These are phyloP conservation scores for Dicyrtoma fusca DNA, from an alignment of 2,888 invertebrate genomes.

Conservation along the genomic window DNA sequence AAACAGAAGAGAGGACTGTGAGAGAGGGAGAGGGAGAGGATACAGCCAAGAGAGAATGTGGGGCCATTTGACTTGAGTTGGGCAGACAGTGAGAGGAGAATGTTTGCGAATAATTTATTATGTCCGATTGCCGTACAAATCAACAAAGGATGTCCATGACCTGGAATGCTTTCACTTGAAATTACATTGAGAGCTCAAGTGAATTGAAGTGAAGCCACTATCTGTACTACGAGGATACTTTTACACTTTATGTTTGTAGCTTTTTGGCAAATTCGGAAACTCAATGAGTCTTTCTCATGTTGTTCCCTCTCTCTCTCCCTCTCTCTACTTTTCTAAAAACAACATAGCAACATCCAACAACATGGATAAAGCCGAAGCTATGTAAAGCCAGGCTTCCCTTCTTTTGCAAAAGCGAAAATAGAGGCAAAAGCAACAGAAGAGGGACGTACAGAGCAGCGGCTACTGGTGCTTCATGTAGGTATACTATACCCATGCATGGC, in stretches of 20 bases:
- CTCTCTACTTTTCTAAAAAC: too few relatives aligned
- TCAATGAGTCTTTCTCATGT: slow-evolving; percentile 1
- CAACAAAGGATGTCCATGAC: slow-evolving; percentile 35
- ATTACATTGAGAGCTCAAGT: slow-evolving; percentile 36
- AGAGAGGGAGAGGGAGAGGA: slow-evolving; percentile 11
- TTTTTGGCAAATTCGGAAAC: neutral
- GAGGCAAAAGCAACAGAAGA: too few relatives aligned
- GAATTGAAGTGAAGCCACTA: slow-evolving; percentile 27
- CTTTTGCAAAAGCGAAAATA: too few relatives aligned
- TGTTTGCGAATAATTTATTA: slow-evolving; percentile 35
- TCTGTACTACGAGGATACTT: neutral
- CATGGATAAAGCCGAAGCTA: too few relatives aligned
- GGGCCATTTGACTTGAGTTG: neutral
- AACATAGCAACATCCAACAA: neutral
- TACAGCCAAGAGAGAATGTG: neutral
- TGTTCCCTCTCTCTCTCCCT: neutral
- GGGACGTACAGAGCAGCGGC: too few relatives aligned
- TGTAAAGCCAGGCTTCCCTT: too few relatives aligned
- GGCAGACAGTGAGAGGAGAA: neutral
- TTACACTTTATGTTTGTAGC: slow-evolving; percentile 20
- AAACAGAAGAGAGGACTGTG: too few relatives aligned
- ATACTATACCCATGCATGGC: too few relatives aligned
- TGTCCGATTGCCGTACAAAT: slow-evolving; percentile 34
- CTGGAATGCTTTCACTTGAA: slow-evolving; percentile 33
- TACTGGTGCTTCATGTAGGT: too few relatives aligned